Conservation (phyloP, 2,113 vertebrate genomes). For the Myiagra hebetior region DNA sequence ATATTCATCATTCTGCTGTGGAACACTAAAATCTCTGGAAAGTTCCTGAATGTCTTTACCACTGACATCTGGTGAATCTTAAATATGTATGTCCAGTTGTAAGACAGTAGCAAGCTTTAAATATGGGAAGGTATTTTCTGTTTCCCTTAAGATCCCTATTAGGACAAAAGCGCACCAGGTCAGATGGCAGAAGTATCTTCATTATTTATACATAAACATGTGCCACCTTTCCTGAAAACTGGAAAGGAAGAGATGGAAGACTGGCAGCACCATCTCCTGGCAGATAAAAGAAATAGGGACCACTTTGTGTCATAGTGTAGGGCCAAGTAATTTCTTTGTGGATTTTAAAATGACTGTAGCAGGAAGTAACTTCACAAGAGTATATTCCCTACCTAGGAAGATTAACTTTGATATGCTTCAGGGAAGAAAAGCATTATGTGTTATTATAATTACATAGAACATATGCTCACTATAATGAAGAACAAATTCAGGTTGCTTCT, state of each 20-base stretch:
- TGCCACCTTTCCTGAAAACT: background rate
- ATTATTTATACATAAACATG: background rate
- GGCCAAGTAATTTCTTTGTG: background rate
- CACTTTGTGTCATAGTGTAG: background rate
- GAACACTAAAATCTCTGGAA: background rate
- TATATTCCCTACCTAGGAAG: background rate
- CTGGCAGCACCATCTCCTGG: slow-evolving; percentile 66
- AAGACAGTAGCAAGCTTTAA: background rate
- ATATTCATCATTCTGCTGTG: background rate
- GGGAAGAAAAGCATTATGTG: background rate
- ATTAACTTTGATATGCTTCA: background rate
- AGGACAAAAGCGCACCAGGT: background rate
- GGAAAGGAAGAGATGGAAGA: background rate
- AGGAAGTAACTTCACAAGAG: slow-evolving; percentile 36
- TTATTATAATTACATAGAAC: background rate
- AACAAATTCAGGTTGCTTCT: slow-evolving; percentile 15
- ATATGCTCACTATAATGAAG: background rate
- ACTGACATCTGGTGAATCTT: background rate
- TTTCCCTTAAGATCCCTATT: background rate
- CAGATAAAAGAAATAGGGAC: background rate
- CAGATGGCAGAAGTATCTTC: background rate
- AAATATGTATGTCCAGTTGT: background rate
- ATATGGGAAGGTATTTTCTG: background rate
- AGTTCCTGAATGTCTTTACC: background rate
- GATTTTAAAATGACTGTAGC: background rate